A percentile compares a stretch with the other conserved stretches of the same genome.
Evolutionary conservation across 2,888 invertebrate species (phyloP).

Genomic region (Chouioia cunea): DNA sequence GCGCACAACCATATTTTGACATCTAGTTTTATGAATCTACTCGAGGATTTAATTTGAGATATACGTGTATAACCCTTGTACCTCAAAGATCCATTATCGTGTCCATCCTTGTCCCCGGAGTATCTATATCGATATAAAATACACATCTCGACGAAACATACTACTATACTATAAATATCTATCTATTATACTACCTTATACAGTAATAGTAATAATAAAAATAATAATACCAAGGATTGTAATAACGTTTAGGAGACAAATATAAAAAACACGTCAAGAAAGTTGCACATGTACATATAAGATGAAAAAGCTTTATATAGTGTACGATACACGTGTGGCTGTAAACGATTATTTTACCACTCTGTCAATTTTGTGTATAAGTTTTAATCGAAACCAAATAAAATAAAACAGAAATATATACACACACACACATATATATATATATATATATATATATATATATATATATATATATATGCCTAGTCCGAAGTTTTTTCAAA

Average conservation of each 20-base stretch:
- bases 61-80: too few species aligned
- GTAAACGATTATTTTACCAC: constrained; percentile 16
- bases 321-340: constrained; percentile 43
- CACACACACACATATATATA: too few species aligned
- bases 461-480: too few species aligned
- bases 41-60: too few species aligned
- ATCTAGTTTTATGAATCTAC: too few species aligned
- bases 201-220: neutral
- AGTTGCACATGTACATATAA: constrained; percentile 41
- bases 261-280: constrained; percentile 13
- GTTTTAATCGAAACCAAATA: too few species aligned
- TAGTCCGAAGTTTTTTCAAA: too few species aligned
- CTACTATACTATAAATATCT: neutral
- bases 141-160: neutral
- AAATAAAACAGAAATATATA: too few species aligned
- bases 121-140: constrained; percentile 12
- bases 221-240: constrained; percentile 2
- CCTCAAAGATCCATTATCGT: too few species aligned
- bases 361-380: constrained; percentile 22
- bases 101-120: neutral
- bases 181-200: neutral
- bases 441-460: too few species aligned
- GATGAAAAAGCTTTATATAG: constrained; percentile 5
- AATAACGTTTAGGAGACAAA: neutral
- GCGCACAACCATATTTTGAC: too few species aligned